Evolutionary conservation across 2,797 vertebrate species (phyloP).

Genomic region (Potorous gilbertii): DNA sequence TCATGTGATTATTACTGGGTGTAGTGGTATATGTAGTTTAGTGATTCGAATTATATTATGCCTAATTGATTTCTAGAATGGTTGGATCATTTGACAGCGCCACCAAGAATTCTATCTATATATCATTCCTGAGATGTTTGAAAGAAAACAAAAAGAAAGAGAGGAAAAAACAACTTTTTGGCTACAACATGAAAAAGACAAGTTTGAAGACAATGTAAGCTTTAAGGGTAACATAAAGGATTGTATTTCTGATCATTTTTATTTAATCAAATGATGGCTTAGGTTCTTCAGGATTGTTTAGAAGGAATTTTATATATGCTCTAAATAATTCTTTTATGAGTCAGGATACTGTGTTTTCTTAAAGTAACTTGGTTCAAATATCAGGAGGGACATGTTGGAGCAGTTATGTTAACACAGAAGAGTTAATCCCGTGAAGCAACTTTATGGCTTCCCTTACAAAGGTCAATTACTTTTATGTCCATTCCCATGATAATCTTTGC

Average conservation of each 20-base stretch:
- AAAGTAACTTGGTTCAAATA: background rate
- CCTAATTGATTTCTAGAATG: background rate
- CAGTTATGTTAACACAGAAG: background rate
- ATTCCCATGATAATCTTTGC: background rate
- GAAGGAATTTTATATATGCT: background rate
- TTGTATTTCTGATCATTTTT: background rate
- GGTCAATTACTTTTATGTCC: background rate
- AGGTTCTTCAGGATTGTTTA: background rate
- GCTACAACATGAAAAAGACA: background rate
- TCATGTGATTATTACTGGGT: background rate
- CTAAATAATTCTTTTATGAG: constrained; percentile 2
- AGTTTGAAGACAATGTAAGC: background rate
- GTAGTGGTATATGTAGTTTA: background rate
- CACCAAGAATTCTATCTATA: background rate
- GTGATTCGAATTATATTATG: background rate
- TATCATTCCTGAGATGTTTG: background rate
- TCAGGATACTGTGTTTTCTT: background rate
- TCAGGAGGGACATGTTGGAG: background rate
- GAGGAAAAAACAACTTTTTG: background rate
- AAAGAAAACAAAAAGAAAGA: background rate
- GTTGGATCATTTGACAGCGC: background rate
- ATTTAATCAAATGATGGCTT: constrained; percentile 6
- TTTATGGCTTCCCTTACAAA: constrained; percentile 3
- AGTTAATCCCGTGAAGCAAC: background rate
- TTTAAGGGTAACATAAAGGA: background rate